Evolutionary conservation across 2,797 vertebrate species (phyloP), one percentile per base, ranked within the genome.

Genomic region (Percopsis omiscomaycus): DNA sequence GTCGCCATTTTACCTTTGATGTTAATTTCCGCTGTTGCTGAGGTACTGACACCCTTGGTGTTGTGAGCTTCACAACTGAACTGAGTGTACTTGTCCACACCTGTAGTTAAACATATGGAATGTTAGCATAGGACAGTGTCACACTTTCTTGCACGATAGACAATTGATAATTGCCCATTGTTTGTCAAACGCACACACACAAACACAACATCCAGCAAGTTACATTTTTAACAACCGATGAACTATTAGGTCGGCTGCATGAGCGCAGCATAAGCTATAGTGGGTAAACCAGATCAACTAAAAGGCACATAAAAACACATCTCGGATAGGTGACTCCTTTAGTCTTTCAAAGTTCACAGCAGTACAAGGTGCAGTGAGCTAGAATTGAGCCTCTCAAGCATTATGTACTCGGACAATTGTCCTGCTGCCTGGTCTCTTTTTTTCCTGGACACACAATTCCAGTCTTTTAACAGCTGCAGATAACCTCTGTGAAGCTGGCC

Each of bases 21-120:
- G 73, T 96, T 95, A 87, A 98, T 71, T 48, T 89, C 91, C 49
- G 93, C 94, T 0, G 93, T 94, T 71, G 78, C 94, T 70, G 93
- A 98, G 0, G 93, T 94, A 0, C 93, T 90, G 71, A 99, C 84
- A 3, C 97, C 98, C 76, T 94, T 97, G 0, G 49, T 51, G 64
- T 98, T 99, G 84, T 93, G 83, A 46, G 97, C 97, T 79, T 97
- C 96, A 10, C 98, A 99, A 73, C 95, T 97, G 90, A 95, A 98
- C 75, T 88, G 86, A 0, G 94, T 94, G 0, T 81, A 65, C 71
- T 91, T 82, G 0, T 89, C 79, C 68, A 98, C 89, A 88, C 95
- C 98, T 99, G 86, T 29, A 6, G 28, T 15, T 5, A 13, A 69
- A 64, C 32, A 73, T 59, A 46, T 52, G 13, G 10, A 9, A 6